Conservation (phyloP, 1,140 invertebrate species). For the Lasioglossum albipes region DNA sequence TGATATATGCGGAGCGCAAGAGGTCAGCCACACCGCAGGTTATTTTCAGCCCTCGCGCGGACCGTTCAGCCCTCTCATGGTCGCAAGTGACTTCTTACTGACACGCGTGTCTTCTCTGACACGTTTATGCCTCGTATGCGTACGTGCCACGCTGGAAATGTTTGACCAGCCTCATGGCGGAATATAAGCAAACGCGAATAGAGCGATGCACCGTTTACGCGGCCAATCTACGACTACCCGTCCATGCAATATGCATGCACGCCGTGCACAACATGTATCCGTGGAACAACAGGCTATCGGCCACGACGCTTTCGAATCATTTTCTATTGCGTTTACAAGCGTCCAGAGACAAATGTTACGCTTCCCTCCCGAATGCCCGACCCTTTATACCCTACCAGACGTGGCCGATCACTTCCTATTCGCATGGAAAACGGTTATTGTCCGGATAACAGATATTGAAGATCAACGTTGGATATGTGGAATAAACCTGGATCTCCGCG, state of each 20-base stretch:
- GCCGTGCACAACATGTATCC: not conserved
- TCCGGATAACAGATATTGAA: not conserved
- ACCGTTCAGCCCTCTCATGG: slow-evolving; percentile 22
- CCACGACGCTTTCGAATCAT: not conserved
- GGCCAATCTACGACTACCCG: not conserved
- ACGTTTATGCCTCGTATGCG: not conserved
- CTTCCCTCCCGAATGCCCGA: not conserved
- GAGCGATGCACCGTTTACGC: not conserved
- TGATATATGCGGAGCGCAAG: slow-evolving; percentile 26
- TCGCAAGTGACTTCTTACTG: slow-evolving; percentile 40
- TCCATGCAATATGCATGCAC: not conserved
- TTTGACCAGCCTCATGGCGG: slow-evolving; percentile 3
- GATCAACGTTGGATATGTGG: no score
- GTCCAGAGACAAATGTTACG: not conserved
- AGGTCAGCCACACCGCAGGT: slow-evolving; percentile 47
- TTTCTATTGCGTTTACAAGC: not conserved
- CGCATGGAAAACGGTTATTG: not conserved
- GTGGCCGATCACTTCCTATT: not conserved
- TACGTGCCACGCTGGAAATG: slow-evolving; percentile 3
- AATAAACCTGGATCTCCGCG: no score
- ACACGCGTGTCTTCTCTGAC: slow-evolving; percentile 15
- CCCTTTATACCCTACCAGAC: not conserved
- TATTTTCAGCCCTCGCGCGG: slow-evolving; percentile 51
- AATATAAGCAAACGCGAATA: slow-evolving; percentile 9
- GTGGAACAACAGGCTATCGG: not conserved